These are phyloP conservation scores for Gymnosoma rotundatum DNA, from an alignment of 2,888 invertebrate genomes.

Conservation along the genomic window DNA sequence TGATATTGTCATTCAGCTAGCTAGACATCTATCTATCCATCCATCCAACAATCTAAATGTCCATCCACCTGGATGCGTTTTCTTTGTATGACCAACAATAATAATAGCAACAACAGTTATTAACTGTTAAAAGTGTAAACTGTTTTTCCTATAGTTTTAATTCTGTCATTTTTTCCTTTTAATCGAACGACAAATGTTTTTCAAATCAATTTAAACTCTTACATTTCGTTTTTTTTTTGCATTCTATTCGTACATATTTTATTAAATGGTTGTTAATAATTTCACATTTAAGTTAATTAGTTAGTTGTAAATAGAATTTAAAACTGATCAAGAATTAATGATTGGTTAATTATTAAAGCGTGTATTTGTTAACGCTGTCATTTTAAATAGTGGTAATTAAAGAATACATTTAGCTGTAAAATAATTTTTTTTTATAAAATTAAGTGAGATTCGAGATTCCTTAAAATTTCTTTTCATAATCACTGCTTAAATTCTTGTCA, in stretches of 20 bases:
- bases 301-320: conserved; percentile 29
- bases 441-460: too few species aligned
- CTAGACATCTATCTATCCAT: background rate
- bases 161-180: conserved; percentile 54
- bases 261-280: conserved; percentile 49
- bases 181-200: conserved; percentile 66
- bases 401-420: too few species aligned
- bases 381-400: too few species aligned
- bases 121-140: conserved; percentile 70
- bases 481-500: too few species aligned
- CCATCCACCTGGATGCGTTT: background rate
- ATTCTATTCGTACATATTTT: background rate
- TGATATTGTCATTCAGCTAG: conserved; percentile 2
- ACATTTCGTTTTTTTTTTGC: conserved; percentile 3
- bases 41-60: background rate
- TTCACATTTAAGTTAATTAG: conserved; percentile 63
- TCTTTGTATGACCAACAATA: conserved; percentile 47
- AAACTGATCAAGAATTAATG: conserved; percentile 26
- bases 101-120: conserved; percentile 63
- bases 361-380: conserved; percentile 16
- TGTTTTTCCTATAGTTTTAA: conserved; percentile 58
- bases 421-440: too few species aligned
- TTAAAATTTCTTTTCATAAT: too few species aligned
- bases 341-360: conserved; percentile 16
- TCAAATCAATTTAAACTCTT: conserved; percentile 38